Conservation (phyloP, 2,113 vertebrate genomes). For the Ivindomyrus marchei region DNA sequence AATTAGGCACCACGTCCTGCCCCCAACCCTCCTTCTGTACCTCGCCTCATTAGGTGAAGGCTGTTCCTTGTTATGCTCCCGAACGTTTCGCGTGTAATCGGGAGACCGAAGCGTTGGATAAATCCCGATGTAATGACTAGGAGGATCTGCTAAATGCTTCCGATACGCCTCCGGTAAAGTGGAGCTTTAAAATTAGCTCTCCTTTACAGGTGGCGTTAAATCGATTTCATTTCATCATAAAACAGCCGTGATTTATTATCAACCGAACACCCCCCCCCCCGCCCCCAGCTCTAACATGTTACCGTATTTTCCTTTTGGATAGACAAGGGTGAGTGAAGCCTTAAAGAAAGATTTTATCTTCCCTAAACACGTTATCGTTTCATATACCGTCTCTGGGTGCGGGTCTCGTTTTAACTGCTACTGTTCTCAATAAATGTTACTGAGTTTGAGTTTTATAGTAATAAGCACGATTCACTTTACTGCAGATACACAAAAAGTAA, state of each 20-base stretch:
- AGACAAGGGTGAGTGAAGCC: not conserved
- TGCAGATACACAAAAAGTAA: not conserved
- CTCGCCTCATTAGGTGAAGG: not conserved
- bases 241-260: not conserved
- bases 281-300: not conserved
- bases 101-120: not conserved
- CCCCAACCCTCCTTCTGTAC: not conserved
- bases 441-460: not conserved
- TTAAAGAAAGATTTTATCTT: not conserved
- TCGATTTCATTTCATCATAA: not conserved
- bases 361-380: not conserved
- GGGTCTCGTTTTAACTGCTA: not conserved
- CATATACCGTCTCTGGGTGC: not conserved
- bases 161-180: not conserved
- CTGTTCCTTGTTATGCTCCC: not conserved
- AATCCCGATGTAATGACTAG: not conserved
- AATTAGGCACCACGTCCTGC: not conserved
- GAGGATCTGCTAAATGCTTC: not conserved
- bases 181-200: not conserved
- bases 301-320: not conserved
- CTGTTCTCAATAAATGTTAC: not conserved
- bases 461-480: not conserved
- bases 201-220: not conserved
- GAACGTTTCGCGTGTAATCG: not conserved
- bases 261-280: not conserved